Evolutionary conservation across 1,140 invertebrate species (phyloP).

Genomic region (Alviniconcha marisindica): DNA sequence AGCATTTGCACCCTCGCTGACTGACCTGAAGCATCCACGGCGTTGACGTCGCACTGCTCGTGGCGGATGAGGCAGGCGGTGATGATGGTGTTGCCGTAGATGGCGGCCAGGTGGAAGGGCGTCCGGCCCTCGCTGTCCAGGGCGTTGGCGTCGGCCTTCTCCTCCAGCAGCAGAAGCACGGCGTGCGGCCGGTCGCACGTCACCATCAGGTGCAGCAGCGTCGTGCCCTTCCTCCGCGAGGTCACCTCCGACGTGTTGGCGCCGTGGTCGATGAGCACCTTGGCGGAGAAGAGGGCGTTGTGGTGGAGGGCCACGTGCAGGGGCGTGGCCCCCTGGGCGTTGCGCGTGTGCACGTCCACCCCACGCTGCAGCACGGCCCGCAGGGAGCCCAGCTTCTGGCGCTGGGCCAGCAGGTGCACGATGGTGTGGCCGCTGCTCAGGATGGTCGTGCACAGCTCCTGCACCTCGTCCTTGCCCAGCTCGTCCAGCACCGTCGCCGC

Average conservation of each 20-base stretch:
- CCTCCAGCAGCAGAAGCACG: slow-evolving; percentile 57
- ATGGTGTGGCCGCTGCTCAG: slow-evolving; percentile 58
- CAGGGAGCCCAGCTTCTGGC: slow-evolving; percentile 56
- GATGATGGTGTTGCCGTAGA: slow-evolving; percentile 56
- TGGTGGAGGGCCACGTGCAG: slow-evolving; percentile 41
- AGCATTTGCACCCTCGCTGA: too few relatives aligned
- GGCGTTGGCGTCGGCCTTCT: slow-evolving; percentile 58
- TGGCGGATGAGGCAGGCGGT: slow-evolving; percentile 55
- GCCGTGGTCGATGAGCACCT: slow-evolving; percentile 61
- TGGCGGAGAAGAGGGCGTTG: slow-evolving; percentile 50
- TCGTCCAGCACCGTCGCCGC: slow-evolving; percentile 45
- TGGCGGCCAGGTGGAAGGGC: slow-evolving; percentile 58
- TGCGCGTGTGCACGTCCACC: slow-evolving; percentile 41
- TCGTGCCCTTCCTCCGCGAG: slow-evolving; percentile 55
- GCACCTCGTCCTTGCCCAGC: slow-evolving; percentile 42
- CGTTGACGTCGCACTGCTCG: slow-evolving; percentile 56
- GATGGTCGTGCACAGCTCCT: slow-evolving; percentile 65
- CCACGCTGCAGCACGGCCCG: slow-evolving; percentile 49
- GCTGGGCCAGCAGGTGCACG: slow-evolving; percentile 58
- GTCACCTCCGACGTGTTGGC: slow-evolving; percentile 60
- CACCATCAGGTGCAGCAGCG: slow-evolving; percentile 65
- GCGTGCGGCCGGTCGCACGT: slow-evolving; percentile 56
- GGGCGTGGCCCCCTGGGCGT: slow-evolving; percentile 46
- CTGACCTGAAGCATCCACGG: slow-evolving; percentile 52
- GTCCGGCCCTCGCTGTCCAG: slow-evolving; percentile 55